Evolutionary conservation across 2,888 invertebrate genomes (phyloP).

Genomic region (Lasioglossum zephyrum): DNA sequence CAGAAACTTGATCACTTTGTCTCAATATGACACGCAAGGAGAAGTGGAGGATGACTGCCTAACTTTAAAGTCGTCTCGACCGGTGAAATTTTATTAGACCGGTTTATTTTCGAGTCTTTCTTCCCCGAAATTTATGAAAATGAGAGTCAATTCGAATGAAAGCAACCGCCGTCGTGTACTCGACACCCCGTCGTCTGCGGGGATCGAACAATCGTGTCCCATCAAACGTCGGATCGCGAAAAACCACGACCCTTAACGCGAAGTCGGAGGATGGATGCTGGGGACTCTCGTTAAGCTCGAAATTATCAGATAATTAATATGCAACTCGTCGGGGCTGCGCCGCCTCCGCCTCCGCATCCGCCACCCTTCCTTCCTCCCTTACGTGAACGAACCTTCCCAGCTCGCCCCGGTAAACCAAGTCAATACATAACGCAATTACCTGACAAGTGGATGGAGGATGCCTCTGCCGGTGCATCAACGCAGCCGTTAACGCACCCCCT

Average conservation of each 20-base stretch:
- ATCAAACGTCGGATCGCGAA: slow-evolving; percentile 20
- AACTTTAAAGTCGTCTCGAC: neutral
- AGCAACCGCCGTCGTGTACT: neutral
- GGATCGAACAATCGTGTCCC: slow-evolving; percentile 33
- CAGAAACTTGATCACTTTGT: too few relatives aligned
- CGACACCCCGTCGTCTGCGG: neutral
- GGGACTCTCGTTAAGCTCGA: slow-evolving; percentile 72
- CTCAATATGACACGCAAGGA: neutral
- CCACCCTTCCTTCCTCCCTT: slow-evolving; percentile 23
- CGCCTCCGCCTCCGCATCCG: neutral
- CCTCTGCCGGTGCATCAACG: slow-evolving; percentile 71
- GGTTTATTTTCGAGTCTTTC: neutral
- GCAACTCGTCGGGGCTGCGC: slow-evolving; percentile 62
- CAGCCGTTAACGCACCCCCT: slow-evolving; percentile 69
- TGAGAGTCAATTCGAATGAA: neutral
- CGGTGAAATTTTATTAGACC: neutral
- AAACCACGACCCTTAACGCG: slow-evolving; percentile 25
- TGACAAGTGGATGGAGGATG: slow-evolving; percentile 76
- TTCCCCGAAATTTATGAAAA: neutral
- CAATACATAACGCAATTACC: slow-evolving; percentile 82
- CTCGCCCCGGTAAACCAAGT: slow-evolving; percentile 75
- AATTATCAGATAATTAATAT: slow-evolving; percentile 80
- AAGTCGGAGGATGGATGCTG: neutral
- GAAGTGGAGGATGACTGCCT: neutral
- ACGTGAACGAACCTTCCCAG: slow-evolving; percentile 44